phyloP scores from a whole-genome alignment of 2,888 invertebrate genomes.

The Apamea epomidion region DNA sequence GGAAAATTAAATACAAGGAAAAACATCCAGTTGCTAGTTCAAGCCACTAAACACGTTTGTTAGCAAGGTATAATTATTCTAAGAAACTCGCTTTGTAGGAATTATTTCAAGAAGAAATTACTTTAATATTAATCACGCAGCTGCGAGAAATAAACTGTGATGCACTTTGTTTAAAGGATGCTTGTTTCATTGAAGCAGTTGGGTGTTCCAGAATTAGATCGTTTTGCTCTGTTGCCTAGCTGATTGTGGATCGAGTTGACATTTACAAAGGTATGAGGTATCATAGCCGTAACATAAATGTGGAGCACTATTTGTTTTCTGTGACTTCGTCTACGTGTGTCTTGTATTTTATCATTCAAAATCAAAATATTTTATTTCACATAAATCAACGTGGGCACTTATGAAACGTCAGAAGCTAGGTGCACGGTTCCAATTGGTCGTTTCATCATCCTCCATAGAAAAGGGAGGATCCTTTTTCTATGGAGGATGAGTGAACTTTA shows the following conservation, averaged over 20 bases:
- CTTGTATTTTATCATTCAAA: no score
- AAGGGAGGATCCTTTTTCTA: no score
- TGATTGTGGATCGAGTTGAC: not conserved
- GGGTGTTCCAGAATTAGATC: slow-evolving; percentile 12
- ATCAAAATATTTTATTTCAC: no score
- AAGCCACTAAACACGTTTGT: slow-evolving; percentile 26
- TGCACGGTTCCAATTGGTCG: no score
- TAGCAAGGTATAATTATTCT: slow-evolving; percentile 20
- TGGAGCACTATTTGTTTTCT: not conserved
- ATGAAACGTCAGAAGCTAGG: no score
- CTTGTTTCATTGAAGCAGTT: slow-evolving; percentile 16
- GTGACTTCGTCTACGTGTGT: not conserved
- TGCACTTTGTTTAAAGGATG: slow-evolving; percentile 20
- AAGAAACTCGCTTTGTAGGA: slow-evolving; percentile 28
- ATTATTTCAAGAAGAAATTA: slow-evolving; percentile 44
- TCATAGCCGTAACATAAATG: not conserved
- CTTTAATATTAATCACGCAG: slow-evolving; percentile 10
- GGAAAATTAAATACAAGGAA: slow-evolving; percentile 33
- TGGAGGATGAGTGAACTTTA: no score
- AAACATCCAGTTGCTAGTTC: slow-evolving; percentile 18
- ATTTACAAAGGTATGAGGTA: not conserved
- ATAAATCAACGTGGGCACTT: no score
- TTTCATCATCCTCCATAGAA: no score
- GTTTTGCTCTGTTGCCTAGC: not conserved
- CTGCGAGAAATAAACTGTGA: slow-evolving; percentile 28